A percentile compares a stretch with the other conserved stretches of the same genome.
phyloP scores from a whole-genome alignment of 2,113 vertebrate genomes.

The Calypte anna region DNA sequence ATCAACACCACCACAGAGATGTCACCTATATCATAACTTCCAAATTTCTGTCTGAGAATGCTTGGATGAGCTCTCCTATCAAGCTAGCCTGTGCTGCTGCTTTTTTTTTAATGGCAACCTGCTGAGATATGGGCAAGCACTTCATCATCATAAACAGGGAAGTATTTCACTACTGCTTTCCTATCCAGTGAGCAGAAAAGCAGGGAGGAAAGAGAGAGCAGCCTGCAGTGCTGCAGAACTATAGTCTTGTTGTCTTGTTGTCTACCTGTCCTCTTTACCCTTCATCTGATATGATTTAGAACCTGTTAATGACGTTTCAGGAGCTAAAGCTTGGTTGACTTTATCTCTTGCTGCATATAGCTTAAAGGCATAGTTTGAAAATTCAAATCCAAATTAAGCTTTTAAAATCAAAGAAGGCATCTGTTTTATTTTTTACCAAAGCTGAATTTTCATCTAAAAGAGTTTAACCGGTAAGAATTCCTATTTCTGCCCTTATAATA shows the following conservation, averaged over 20 bases:
- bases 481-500: not conserved
- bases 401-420: not conserved
- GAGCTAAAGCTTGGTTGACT: not conserved
- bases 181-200: not conserved
- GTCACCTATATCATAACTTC: not conserved
- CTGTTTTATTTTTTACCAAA: not conserved
- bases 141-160: not conserved
- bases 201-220: not conserved
- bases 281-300: not conserved
- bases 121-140: slow-evolving; percentile 12
- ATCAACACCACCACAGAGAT: not conserved
- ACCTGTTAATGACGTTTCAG: not conserved
- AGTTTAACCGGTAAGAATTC: not conserved
- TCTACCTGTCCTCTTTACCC: not conserved
- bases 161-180: not conserved
- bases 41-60: not conserved
- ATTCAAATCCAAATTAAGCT: not conserved
- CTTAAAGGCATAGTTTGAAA: not conserved
- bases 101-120: not conserved
- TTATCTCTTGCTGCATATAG: not conserved
- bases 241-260: not conserved
- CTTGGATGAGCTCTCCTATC: slow-evolving; percentile 1
- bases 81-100: not conserved
- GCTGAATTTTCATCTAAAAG: not conserved
- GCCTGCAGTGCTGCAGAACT: not conserved